A percentile compares a stretch with the other conserved stretches of the same genome.
These are phyloP conservation scores for Rosalia funebris DNA, from an alignment of 2,888 invertebrate genomes.

Conservation along the genomic window DNA sequence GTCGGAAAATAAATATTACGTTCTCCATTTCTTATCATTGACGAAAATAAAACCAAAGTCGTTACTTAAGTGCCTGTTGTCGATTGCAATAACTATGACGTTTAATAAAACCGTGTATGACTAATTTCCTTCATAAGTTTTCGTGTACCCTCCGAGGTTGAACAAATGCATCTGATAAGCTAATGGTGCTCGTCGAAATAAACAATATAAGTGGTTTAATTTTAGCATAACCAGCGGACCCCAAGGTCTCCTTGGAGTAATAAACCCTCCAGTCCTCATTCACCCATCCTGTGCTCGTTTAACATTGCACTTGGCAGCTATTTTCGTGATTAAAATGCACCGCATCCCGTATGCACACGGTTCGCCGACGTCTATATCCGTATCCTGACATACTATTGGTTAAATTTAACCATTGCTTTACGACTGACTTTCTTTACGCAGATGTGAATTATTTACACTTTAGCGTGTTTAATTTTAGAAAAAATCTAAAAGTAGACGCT, in stretches of 20 bases:
- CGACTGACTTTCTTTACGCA: slow-evolving; percentile 26
- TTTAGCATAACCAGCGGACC: slow-evolving; percentile 29
- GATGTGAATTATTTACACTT: slow-evolving; percentile 24
- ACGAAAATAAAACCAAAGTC: no score
- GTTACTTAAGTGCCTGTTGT: no score
- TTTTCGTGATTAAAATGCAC: slow-evolving; percentile 36
- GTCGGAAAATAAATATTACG: no score
- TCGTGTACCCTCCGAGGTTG: no score
- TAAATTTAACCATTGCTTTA: slow-evolving; percentile 31
- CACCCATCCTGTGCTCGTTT: slow-evolving; percentile 37
- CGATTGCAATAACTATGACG: no score
- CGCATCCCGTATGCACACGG: slow-evolving; percentile 35
- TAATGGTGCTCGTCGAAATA: slow-evolving; percentile 23
- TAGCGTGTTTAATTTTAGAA: slow-evolving; percentile 23
- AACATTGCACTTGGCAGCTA: slow-evolving; percentile 43
- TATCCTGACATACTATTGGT: slow-evolving; percentile 27
- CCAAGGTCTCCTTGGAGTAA: slow-evolving; percentile 42
- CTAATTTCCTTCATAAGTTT: no score
- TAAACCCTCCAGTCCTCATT: slow-evolving; percentile 41
- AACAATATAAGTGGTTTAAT: slow-evolving; percentile 36
- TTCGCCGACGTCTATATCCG: slow-evolving; percentile 30
- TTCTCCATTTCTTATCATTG: no score
- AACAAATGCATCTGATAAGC: slow-evolving; percentile 11
- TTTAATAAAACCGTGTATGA: no score
- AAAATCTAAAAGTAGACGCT: slow-evolving; percentile 18